Evolutionary conservation across 2,888 invertebrate species (phyloP).

Genomic region (Acleris literana): DNA sequence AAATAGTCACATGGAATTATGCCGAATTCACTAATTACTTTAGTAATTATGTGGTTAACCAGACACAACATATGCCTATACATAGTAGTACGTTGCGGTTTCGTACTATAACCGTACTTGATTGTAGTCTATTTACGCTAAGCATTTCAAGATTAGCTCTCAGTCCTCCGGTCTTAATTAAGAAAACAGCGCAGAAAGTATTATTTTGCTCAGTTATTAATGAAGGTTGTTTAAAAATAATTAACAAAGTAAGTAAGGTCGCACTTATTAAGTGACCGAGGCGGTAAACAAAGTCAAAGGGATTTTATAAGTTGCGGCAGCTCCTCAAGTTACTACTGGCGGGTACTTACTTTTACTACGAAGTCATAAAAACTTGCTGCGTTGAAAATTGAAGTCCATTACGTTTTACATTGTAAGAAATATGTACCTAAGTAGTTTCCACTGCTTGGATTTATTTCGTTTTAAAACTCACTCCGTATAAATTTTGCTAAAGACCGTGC

Average conservation of each 20-base stretch:
- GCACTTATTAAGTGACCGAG: background rate
- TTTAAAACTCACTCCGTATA: background rate
- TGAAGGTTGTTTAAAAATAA: background rate
- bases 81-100: too few species aligned
- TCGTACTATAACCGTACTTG: too few species aligned
- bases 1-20: too few species aligned
- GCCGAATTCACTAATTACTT: too few species aligned
- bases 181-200: too few species aligned
- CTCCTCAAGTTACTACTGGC: slow-evolving; percentile 21
- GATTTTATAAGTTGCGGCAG: slow-evolving; percentile 19
- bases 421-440: slow-evolving; percentile 15
- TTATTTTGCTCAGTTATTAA: background rate
- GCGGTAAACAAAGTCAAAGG: slow-evolving; percentile 16
- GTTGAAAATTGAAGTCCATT: slow-evolving; percentile 37
- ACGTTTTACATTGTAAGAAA: slow-evolving; percentile 33
- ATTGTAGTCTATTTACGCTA: too few species aligned
- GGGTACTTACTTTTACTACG: slow-evolving; percentile 31
- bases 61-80: too few species aligned
- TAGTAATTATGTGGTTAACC: too few species aligned
- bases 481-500: background rate
- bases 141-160: too few species aligned
- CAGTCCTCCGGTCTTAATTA: too few species aligned
- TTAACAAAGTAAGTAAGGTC: slow-evolving; percentile 3
- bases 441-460: background rate
- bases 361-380: slow-evolving; percentile 28